Evolutionary conservation across 2,888 invertebrate genomes (phyloP), one percentile per base, ranked within the genome.

Genomic region (Bruchidius siliquastri): DNA sequence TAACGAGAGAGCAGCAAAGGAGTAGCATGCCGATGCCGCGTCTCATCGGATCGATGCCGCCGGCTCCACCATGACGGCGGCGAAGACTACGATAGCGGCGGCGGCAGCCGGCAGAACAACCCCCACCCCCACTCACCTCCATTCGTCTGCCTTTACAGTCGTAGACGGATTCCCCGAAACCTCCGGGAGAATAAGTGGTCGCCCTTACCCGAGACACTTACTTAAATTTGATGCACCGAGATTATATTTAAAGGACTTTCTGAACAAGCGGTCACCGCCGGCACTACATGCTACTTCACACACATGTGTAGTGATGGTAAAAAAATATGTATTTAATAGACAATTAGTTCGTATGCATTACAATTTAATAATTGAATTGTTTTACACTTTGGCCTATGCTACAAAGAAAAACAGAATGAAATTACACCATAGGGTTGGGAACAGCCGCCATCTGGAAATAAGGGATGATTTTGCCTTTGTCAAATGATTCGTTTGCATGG

Each of bases 11-110:
- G 49, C 49, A 49, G 49, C 49, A 49, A 8, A 8, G 8, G 26
- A 4, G 26, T 18, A 49, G 6, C 49, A 49, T 49, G 70, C 70
- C 69, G 69, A 49, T 49, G 49, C 49, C 49, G 49, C 49, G 26
- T 22, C 22, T 20, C 21, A 22, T 20, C 69, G 21, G 70, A 70
- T 70, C 70, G 70, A 70, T 70, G 70, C 20, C 70, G 70, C 49
- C 70, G 70, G 70, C 70, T 70, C 70, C 70, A 49, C 20, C 21
- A 30, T 70, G 70, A 30, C 70, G 70, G 70, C 70, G 30, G 30
- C 20, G 21, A 30, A 70, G 21, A 49, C 70, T 30, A 20, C 20
- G 21, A 20, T 70, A 21, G 21, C 70, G 49, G 70, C 70, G 70
- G 49, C 70, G 70, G 32, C 70, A 13, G 70, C 22, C 70, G 70